phyloP scores from a whole-genome alignment of 1,140 invertebrate genomes.

The Drosophila hydei region DNA sequence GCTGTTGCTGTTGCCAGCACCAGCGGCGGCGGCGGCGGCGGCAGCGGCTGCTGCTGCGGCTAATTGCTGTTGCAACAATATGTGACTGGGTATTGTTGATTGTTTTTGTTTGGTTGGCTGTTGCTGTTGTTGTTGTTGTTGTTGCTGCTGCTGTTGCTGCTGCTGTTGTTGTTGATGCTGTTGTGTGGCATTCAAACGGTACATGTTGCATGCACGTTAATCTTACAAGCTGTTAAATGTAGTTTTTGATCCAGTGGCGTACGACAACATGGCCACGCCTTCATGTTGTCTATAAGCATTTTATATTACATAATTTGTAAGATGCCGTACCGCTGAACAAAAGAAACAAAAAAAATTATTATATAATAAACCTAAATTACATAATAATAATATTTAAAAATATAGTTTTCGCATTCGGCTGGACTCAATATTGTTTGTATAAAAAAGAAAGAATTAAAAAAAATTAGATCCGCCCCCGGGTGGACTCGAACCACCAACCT shows the following conservation, averaged over 20 bases:
- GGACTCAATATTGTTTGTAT: background rate
- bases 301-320: slow-evolving; percentile 61
- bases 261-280: slow-evolving; percentile 68
- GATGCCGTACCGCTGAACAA: slow-evolving; percentile 8
- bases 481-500: slow-evolving; percentile 95
- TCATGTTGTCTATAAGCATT: slow-evolving; percentile 68
- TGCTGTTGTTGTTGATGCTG: slow-evolving; percentile 60
- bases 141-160: slow-evolving; percentile 47
- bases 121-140: slow-evolving; percentile 32
- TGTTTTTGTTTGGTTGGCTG: slow-evolving; percentile 43
- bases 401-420: no score
- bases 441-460: slow-evolving; percentile 6
- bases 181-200: slow-evolving; percentile 74
- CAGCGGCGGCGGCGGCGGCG: slow-evolving; percentile 44
- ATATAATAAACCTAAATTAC: background rate
- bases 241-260: slow-evolving; percentile 37
- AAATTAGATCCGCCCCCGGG: slow-evolving; percentile 85
- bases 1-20: slow-evolving; percentile 27
- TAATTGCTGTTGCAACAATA: slow-evolving; percentile 78
- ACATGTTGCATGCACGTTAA: slow-evolving; percentile 64
- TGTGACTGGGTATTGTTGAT: slow-evolving; percentile 70
- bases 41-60: slow-evolving; percentile 56
- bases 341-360: background rate
- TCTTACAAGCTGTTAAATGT: slow-evolving; percentile 45
- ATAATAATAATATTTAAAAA: background rate